Evolutionary conservation across 2,113 vertebrate species (phyloP).

Genomic region (Pristiophorus japonicus): DNA sequence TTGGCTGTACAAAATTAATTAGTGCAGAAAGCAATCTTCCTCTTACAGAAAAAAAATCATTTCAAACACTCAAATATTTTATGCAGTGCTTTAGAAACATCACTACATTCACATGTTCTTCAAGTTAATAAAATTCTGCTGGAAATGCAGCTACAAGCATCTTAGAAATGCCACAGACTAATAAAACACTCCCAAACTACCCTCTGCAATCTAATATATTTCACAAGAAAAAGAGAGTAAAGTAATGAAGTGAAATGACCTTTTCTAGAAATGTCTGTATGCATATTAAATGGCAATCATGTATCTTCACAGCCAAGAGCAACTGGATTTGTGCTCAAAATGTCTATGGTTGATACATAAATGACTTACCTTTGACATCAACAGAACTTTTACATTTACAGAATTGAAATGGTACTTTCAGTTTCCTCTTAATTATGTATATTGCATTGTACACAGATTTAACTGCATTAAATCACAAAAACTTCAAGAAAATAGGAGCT

Average conservation of each 20-base stretch:
- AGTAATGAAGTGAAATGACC: slow-evolving; percentile 18
- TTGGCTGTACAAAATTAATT: not conserved
- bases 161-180: not conserved
- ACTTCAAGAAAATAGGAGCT: not conserved
- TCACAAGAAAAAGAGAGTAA: slow-evolving; percentile 19
- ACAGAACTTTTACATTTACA: not conserved
- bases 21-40: not conserved
- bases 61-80: slow-evolving; percentile 18
- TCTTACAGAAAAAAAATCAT: not conserved
- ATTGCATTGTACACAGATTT: not conserved
- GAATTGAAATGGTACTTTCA: not conserved
- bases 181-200: not conserved
- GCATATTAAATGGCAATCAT: slow-evolving; percentile 13
- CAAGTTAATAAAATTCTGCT: slow-evolving; percentile 25
- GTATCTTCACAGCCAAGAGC: slow-evolving; percentile 11
- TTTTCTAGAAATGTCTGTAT: not conserved
- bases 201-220: not conserved
- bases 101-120: slow-evolving; percentile 19
- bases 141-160: slow-evolving; percentile 7
- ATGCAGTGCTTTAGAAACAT: slow-evolving; percentile 10
- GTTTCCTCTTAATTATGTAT: not conserved
- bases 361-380: not conserved
- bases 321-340: slow-evolving; percentile 19
- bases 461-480: not conserved
- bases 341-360: slow-evolving; percentile 1